These are phyloP conservation scores for Calyptommatus sinebrachiatus DNA, from an alignment of 2,113 vertebrate species.

Conservation along the genomic window DNA sequence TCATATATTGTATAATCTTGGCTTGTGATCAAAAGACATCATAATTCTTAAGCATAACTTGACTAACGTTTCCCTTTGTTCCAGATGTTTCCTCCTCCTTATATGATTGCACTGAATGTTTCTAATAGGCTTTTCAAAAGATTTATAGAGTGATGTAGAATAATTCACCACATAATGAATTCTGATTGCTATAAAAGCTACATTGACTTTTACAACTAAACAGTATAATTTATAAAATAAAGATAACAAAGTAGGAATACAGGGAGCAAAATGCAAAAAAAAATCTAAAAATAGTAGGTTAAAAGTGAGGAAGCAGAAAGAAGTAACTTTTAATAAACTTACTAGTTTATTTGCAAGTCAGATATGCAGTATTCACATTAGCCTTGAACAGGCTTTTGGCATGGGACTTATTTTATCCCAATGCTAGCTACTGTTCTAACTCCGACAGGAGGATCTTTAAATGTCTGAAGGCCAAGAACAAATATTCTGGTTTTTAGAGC, in stretches of 20 bases:
- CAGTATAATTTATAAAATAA: not conserved
- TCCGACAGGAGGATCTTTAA: too few species aligned
- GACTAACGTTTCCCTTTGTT: slow-evolving; percentile 51
- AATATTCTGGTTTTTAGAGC: too few species aligned
- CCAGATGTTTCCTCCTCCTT: slow-evolving; percentile 40
- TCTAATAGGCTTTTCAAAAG: slow-evolving; percentile 51
- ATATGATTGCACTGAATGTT: slow-evolving; percentile 50
- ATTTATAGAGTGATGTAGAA: slow-evolving; percentile 42
- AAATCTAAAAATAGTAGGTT: accelerated
- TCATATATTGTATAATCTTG: slow-evolving; percentile 41
- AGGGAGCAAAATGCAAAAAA: not conserved
- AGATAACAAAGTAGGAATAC: not conserved
- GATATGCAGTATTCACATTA: too few species aligned
- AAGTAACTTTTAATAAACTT: not conserved
- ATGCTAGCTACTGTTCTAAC: too few species aligned
- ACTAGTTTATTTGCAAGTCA: too few species aligned
- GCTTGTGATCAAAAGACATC: slow-evolving; percentile 38
- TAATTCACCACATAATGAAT: not conserved
- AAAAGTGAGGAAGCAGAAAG: not conserved
- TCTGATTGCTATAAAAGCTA: slow-evolving; percentile 34
- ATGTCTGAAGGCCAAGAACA: too few species aligned
- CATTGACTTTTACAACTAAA: slow-evolving; percentile 1
- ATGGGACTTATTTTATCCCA: too few species aligned
- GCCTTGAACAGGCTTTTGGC: too few species aligned
- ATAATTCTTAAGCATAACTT: slow-evolving; percentile 49